Evolutionary conservation across 2,888 invertebrate genomes (phyloP).

Genomic region (Holacanthella duospinosa): DNA sequence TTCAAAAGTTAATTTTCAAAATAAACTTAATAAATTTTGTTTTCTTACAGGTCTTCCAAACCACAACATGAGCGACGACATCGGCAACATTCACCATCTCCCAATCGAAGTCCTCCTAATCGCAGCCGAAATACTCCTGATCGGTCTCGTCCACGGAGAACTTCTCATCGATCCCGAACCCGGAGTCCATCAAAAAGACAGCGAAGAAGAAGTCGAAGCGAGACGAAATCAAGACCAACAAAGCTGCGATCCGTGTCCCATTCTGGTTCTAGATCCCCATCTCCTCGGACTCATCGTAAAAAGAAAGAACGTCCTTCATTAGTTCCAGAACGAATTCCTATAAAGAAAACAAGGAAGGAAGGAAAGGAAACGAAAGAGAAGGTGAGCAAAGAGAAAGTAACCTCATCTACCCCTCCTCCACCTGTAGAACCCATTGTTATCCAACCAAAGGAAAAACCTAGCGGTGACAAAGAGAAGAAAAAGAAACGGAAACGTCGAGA

Average conservation of each 20-base stretch:
- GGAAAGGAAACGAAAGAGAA: constrained; percentile 45
- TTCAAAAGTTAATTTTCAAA: not conserved
- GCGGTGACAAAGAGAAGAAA: constrained; percentile 36
- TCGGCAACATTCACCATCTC: constrained; percentile 11
- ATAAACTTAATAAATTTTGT: not conserved
- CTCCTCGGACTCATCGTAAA: constrained; percentile 15
- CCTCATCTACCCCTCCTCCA: constrained; percentile 37
- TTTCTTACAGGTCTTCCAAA: constrained; percentile 1
- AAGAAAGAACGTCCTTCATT: constrained; percentile 34
- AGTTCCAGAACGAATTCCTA: not conserved
- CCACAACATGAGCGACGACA: not conserved
- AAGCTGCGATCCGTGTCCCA: constrained; percentile 27
- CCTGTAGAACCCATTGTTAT: too few species aligned
- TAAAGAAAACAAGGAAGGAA: not conserved
- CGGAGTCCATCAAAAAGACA: constrained; percentile 40
- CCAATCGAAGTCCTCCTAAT: constrained; percentile 27
- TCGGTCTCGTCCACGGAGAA: constrained; percentile 8
- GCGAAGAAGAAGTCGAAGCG: constrained; percentile 42
- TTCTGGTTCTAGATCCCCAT: constrained; percentile 15
- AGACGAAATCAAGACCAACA: constrained; percentile 38
- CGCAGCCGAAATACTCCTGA: too few species aligned
- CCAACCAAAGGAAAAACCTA: not conserved
- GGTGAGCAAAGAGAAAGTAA: constrained; percentile 43
- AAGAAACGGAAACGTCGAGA: constrained; percentile 37
- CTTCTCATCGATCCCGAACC: constrained; percentile 14